These are phyloP conservation scores for Zoanthus gigantus DNA, from an alignment of 92 coral and sea anemone genomes.

Conservation along the genomic window DNA sequence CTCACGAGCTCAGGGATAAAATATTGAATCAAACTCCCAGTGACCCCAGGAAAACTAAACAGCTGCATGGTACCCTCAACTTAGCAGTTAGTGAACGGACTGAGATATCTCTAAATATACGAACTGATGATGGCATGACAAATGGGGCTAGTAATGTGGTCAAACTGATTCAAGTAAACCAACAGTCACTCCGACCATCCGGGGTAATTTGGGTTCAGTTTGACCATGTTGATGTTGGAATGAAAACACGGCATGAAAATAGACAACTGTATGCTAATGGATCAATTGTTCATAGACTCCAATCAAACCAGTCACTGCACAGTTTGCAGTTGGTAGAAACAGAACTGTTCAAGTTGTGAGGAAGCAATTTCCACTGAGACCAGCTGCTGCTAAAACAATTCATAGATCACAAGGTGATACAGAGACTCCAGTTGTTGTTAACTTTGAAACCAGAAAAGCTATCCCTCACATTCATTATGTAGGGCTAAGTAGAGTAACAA, in stretches of 20 bases:
- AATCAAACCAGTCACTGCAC: slow-evolving; percentile 6
- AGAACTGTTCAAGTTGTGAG: slow-evolving; percentile 7
- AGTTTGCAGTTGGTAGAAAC: slow-evolving; percentile 5
- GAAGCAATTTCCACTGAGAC: neutral
- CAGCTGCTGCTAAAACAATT: neutral
- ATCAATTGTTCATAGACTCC: neutral
- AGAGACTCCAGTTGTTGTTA: slow-evolving; percentile 1
- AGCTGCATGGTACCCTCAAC: slow-evolving; percentile 54
- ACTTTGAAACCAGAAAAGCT: slow-evolving; percentile 7
- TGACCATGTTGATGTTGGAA: slow-evolving; percentile 7
- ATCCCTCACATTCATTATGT: slow-evolving; percentile 7
- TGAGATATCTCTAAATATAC: slow-evolving; percentile 61
- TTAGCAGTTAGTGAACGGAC: slow-evolving; percentile 68
- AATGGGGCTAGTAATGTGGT: neutral
- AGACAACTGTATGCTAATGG: slow-evolving; percentile 8
- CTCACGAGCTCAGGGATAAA: slow-evolving; percentile 65
- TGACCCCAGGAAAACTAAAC: slow-evolving; percentile 73
- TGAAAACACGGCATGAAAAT: slow-evolving; percentile 7
- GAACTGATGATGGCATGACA: neutral
- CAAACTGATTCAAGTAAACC: slow-evolving; percentile 6
- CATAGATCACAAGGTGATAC: neutral
- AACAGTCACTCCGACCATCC: slow-evolving; percentile 7
- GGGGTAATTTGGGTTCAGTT: slow-evolving; percentile 8
- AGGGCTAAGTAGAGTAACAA: slow-evolving; percentile 7
- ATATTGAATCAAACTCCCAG: slow-evolving; percentile 63